A percentile compares a stretch with the other conserved stretches of the same genome.
phyloP scores from a whole-genome alignment of 1,140 invertebrate species.

The Proctacanthus coquilletti region DNA sequence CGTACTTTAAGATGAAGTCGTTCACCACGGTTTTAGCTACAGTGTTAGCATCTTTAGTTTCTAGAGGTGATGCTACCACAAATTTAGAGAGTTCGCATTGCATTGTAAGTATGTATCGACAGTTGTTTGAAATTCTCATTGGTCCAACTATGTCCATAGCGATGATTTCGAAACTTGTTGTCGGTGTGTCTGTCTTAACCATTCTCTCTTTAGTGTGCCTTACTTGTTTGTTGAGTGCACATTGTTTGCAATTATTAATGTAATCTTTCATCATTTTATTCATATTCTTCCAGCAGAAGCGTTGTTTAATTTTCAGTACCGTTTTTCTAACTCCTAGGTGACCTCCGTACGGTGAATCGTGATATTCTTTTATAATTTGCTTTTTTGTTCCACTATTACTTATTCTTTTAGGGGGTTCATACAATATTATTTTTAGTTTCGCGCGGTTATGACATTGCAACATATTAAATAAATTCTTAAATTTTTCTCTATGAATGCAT shows the following conservation, averaged over 20 bases:
- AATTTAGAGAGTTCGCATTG: conserved; percentile 8
- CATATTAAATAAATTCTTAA: conserved; percentile 1
- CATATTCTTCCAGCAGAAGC: conserved; percentile 1
- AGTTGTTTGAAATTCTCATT: background rate
- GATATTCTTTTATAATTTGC: background rate
- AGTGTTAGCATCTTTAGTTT: conserved; percentile 8
- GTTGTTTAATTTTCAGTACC: conserved; percentile 3
- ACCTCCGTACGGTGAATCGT: conserved; percentile 1
- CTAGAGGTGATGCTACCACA: conserved; percentile 5
- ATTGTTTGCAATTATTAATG: conserved; percentile 10
- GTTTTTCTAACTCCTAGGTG: too few species aligned
- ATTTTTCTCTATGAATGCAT: conserved; percentile 1
- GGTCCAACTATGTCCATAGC: conserved; percentile 16
- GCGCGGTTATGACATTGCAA: background rate
- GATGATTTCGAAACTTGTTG: conserved; percentile 12
- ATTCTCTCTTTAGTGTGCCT: conserved; percentile 10
- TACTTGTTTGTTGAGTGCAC: conserved; percentile 11
- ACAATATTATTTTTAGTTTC: conserved; percentile 2
- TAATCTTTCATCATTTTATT: background rate
- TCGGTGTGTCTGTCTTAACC: conserved; percentile 12
- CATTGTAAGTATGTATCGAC: conserved; percentile 5
- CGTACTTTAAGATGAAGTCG: conserved; percentile 6
- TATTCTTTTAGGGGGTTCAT: background rate
- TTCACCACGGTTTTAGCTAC: conserved; percentile 7
- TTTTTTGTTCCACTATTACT: background rate